These are phyloP conservation scores for Harpalus rufipes DNA, from an alignment of 2,888 invertebrate genomes.

Conservation along the genomic window DNA sequence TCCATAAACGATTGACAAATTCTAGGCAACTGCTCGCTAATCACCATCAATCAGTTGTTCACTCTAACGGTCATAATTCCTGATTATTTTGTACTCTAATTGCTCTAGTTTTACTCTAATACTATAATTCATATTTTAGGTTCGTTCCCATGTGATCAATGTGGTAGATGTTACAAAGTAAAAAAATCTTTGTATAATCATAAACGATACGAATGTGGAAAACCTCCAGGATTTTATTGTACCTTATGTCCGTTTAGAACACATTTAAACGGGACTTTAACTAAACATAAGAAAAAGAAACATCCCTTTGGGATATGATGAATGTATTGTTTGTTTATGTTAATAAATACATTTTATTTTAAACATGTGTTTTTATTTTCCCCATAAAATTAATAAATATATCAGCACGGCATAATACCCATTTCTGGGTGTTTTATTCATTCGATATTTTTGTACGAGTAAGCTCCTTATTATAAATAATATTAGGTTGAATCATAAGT, in stretches of 20 bases:
- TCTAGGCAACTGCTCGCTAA: no score
- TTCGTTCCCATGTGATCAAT: not conserved
- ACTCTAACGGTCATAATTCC: no score
- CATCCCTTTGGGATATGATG: conserved; percentile 5
- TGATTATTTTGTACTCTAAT: not conserved
- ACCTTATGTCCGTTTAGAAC: not conserved
- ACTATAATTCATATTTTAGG: not conserved
- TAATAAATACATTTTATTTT: not conserved
- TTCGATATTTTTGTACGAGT: no score
- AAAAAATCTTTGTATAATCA: conserved; percentile 86
- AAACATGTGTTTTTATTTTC: not conserved
- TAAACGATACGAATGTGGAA: conserved; percentile 85
- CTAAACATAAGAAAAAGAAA: not conserved
- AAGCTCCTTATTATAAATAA: no score
- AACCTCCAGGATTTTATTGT: conserved; percentile 73
- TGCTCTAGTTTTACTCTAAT: not conserved
- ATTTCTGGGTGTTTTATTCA: no score
- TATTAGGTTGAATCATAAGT: no score
- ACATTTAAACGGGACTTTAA: not conserved
- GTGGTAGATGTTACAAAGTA: conserved; percentile 81
- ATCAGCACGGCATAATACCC: no score
- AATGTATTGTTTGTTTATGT: not conserved
- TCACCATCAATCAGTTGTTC: no score
- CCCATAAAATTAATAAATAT: no score
- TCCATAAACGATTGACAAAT: no score